A percentile compares a stretch with the other conserved stretches of the same genome.
Evolutionary conservation across 2,797 vertebrate species (phyloP).

Genomic region (Pangasius larnaudii): DNA sequence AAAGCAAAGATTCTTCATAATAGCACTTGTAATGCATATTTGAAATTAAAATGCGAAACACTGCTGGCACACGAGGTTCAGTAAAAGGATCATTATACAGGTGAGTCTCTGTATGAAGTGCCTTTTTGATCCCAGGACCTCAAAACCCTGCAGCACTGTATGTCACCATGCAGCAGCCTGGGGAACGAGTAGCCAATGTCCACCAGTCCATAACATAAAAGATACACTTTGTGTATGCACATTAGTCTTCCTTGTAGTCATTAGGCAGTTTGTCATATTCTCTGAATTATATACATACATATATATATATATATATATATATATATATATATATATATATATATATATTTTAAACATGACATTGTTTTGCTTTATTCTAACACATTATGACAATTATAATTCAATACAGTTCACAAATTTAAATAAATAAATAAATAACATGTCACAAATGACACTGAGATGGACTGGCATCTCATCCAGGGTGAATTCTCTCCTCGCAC

Average conservation of each 20-base stretch:
- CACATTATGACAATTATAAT: background rate
- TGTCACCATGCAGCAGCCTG: slow-evolving; percentile 43
- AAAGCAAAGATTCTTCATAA: slow-evolving; percentile 72
- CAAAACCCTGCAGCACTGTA: slow-evolving; percentile 35
- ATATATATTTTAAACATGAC: too few species aligned
- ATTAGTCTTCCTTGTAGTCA: background rate
- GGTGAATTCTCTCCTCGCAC: background rate
- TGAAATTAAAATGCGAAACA: slow-evolving; percentile 52
- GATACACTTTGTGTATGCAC: slow-evolving; percentile 4
- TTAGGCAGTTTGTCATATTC: background rate
- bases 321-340: too few species aligned
- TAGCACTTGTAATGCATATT: slow-evolving; percentile 62
- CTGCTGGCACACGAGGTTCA: slow-evolving; percentile 44
- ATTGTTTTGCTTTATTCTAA: too few species aligned
- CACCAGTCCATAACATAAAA: slow-evolving; percentile 30
- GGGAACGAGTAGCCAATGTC: slow-evolving; percentile 17
- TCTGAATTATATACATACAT: background rate
- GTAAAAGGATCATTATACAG: slow-evolving; percentile 47
- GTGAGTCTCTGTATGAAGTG: slow-evolving; percentile 50
- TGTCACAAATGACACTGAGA: background rate
- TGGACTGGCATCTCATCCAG: background rate
- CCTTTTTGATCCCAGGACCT: slow-evolving; percentile 51
- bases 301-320: too few species aligned
- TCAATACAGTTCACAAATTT: background rate
- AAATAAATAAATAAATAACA: background rate